phyloP scores from a whole-genome alignment of 2,113 vertebrate species.

The Gallinago jamesoni region DNA sequence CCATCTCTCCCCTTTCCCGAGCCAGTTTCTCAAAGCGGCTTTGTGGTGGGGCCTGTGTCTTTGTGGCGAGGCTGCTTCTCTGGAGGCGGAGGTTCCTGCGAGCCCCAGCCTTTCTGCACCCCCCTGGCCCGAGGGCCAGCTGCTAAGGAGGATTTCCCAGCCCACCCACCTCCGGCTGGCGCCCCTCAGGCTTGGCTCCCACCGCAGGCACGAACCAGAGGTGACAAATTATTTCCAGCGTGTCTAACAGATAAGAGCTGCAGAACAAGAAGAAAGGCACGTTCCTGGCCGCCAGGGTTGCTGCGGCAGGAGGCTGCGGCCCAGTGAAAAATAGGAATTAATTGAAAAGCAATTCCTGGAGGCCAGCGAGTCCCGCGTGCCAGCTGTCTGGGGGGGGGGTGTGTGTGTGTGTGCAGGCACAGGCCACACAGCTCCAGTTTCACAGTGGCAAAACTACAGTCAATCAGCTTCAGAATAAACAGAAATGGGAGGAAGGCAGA shows the following conservation, averaged over 20 bases:
- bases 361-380: background rate
- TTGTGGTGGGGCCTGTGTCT: fast-evolving
- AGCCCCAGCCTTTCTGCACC: background rate
- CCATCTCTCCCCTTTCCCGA: background rate
- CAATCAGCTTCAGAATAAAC: background rate
- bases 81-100: background rate
- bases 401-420: background rate
- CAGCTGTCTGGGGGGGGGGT: background rate
- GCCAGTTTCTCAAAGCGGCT: background rate
- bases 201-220: background rate
- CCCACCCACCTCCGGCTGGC: background rate
- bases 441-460: fast-evolving
- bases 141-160: background rate
- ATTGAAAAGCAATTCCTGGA: background rate
- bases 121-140: background rate
- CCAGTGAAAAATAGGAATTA: background rate
- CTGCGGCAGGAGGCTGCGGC: background rate
- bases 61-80: background rate
- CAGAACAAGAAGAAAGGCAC: background rate
- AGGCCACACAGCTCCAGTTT: background rate
- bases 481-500: background rate
- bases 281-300: background rate
- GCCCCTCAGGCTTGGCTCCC: background rate
- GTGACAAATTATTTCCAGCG: background rate
- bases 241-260: background rate